phyloP scores from a whole-genome alignment of 1,140 invertebrate species.

The Eubasilissa regina region DNA sequence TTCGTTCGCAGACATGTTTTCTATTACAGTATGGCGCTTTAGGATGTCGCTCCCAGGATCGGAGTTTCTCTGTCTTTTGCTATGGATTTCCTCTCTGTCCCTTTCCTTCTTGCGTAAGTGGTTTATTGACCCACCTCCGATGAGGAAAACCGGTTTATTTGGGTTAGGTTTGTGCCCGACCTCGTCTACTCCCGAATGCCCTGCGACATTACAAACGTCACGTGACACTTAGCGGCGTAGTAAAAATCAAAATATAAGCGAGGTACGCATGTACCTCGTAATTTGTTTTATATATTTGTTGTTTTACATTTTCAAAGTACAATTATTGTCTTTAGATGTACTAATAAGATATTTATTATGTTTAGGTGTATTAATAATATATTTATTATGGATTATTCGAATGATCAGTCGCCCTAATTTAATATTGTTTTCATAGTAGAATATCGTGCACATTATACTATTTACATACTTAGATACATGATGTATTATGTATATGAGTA shows the following conservation, averaged over 20 bases:
- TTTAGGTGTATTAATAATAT: too few species aligned
- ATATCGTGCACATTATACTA: too few species aligned
- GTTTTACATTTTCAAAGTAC: too few species aligned
- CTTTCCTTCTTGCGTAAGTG: slow-evolving; percentile 33
- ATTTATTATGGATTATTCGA: too few species aligned
- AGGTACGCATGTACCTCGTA: too few species aligned
- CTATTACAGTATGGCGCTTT: neutral
- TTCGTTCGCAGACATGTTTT: slow-evolving; percentile 34
- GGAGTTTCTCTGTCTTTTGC: slow-evolving; percentile 42
- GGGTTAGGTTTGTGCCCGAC: slow-evolving; percentile 25
- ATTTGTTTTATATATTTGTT: too few species aligned
- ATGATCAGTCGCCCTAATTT: too few species aligned
- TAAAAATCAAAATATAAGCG: neutral
- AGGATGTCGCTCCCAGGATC: slow-evolving; percentile 30
- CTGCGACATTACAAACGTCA: slow-evolving; percentile 11
- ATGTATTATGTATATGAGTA: too few species aligned
- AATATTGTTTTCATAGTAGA: too few species aligned
- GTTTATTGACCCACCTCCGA: slow-evolving; percentile 35
- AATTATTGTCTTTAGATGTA: too few species aligned
- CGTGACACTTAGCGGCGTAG: neutral
- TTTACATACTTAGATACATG: too few species aligned
- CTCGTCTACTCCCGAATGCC: slow-evolving; percentile 29
- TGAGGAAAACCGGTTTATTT: slow-evolving; percentile 20
- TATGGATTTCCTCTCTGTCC: slow-evolving; percentile 10
- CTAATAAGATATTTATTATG: too few species aligned